Evolutionary conservation across 2,797 vertebrate species (phyloP).

Genomic region (Anguilla megastoma): DNA sequence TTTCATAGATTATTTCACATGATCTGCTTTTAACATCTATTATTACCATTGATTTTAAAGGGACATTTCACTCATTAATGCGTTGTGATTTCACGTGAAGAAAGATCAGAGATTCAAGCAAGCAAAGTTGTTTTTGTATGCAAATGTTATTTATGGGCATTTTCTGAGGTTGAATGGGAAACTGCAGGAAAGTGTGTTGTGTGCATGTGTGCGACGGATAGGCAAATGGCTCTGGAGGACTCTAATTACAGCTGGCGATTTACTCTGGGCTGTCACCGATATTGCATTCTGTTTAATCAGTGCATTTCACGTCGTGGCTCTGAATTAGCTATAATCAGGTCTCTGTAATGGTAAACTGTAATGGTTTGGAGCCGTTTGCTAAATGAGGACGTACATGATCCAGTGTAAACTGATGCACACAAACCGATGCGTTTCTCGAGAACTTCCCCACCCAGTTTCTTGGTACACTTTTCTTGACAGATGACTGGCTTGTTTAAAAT

Average conservation of each 20-base stretch:
- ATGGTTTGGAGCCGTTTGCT: slow-evolving; percentile 14
- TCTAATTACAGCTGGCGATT: not conserved
- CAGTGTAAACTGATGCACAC: slow-evolving; percentile 24
- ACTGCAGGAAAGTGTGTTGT: not conserved
- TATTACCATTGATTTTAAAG: slow-evolving; percentile 62
- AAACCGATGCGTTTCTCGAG: slow-evolving; percentile 6
- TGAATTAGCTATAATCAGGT: not conserved
- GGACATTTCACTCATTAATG: slow-evolving; percentile 56
- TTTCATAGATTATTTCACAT: slow-evolving; percentile 50
- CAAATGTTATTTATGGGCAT: slow-evolving; percentile 26
- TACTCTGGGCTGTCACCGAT: not conserved
- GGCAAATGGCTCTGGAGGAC: not conserved
- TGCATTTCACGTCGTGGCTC: not conserved
- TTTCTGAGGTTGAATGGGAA: slow-evolving; percentile 31
- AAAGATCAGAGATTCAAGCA: not conserved
- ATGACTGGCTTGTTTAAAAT: not conserved
- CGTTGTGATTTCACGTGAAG: slow-evolving; percentile 36
- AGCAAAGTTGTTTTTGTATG: slow-evolving; percentile 15
- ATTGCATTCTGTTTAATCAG: not conserved
- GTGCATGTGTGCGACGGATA: not conserved
- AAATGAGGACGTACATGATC: slow-evolving; percentile 21
- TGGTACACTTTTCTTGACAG: not conserved
- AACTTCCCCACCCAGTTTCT: not conserved
- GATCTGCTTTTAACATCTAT: slow-evolving; percentile 61
- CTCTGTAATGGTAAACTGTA: not conserved